phyloP scores from a whole-genome alignment of 2,888 invertebrate genomes.

The Hololepta plana region DNA sequence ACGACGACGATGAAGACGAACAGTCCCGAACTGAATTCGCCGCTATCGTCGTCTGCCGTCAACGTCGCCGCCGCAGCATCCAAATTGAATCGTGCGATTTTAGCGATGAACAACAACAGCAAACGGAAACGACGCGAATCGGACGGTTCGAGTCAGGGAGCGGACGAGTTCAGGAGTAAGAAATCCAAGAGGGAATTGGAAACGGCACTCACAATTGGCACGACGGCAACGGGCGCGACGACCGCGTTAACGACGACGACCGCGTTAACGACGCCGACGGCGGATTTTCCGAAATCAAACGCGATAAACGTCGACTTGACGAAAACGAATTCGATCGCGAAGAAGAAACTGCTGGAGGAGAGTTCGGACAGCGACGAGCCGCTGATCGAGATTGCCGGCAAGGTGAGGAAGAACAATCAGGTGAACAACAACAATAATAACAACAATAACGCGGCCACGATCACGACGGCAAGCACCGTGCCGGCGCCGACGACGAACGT shows the following conservation, averaged over 20 bases:
- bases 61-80: constrained; percentile 11
- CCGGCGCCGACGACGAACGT: constrained; percentile 1
- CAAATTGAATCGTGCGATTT: constrained; percentile 8
- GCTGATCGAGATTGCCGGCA: constrained; percentile 47
- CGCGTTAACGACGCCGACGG: constrained; percentile 7
- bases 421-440: too few species aligned
- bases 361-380: constrained; percentile 71
- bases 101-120: too few species aligned
- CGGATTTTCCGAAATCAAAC: too few species aligned
- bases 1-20: constrained; percentile 33
- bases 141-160: constrained; percentile 42
- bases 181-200: constrained; percentile 25
- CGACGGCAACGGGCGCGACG: constrained; percentile 19
- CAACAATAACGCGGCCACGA: constrained; percentile 7
- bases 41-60: constrained; percentile 9
- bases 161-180: constrained; percentile 7
- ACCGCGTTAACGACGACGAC: constrained; percentile 8
- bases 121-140: constrained; percentile 68
- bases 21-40: constrained; percentile 35
- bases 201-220: constrained; percentile 24
- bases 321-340: too few species aligned
- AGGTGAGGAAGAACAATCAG: constrained; percentile 39
- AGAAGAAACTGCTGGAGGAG: constrained; percentile 37
- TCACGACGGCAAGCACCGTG: constrained; percentile 5
- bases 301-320: too few species aligned